Base-by-base conservation (phyloP, 1,140 invertebrate species). In the Apis laboriosa region DNA sequence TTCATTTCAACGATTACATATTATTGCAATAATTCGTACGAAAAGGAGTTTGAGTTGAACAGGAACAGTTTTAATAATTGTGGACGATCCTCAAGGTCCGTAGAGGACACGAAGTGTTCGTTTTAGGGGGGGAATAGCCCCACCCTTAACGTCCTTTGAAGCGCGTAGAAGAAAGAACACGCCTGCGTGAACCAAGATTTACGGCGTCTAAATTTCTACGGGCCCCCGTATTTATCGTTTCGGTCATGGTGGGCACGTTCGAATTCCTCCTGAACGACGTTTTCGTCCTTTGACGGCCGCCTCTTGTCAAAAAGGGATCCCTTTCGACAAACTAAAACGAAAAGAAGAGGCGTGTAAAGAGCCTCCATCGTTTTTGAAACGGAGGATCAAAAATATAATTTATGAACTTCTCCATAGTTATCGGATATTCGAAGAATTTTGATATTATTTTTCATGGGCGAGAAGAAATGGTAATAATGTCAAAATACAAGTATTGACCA, bases 151-250 rank as follows among this genome's bases (percentile, higher is more conserved):
- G 73, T 49, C 13, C 67, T 77, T 77, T 53, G 28, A 51, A 53
- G 67, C 51, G 56, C 71, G 64, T 80, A 76, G 83, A 76, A 77
- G 80, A 85, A 83, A 53, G 71, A 78, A 75, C 61, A 78, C 75
- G 77, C 13, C 58, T 58, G 58, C 73, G 63, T 71, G 86, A 77
- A 81, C 78, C 61, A 74, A 90, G 90, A 90, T 91, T 91, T 91
- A 91, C 90, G 89, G 80, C 90, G 79, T 90, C 90, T 84, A 90
- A 90, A 88, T 88, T 89, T 89, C 70, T 84, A n/a, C n/a, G 78
- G 21, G 56, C 61, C 67, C 55, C 55, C 55, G 79, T 70, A 70
- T 85, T 88, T 90, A 88, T 84, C 86, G 84, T 89, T 85, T 73
- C 78, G 84, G 76, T 66, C 51, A 60, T 58, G 83, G 77, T 70